Evolutionary conservation across 1,140 invertebrate genomes (phyloP), one percentile per base, ranked within the genome.

Genomic region (Liolophura sinensis): DNA sequence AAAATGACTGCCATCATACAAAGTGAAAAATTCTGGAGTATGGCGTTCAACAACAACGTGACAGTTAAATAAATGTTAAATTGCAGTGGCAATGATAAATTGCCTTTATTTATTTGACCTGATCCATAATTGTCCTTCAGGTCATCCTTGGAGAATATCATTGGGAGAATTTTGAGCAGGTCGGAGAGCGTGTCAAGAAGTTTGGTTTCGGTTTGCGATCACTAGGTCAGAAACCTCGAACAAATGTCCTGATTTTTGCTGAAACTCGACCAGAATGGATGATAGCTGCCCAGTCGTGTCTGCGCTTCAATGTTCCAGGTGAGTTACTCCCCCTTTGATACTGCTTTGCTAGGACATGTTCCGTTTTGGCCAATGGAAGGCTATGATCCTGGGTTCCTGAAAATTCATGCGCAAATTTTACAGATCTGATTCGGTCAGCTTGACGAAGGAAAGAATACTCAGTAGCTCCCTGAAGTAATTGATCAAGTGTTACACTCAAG

Each of bases 181-280:
- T 96, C 40, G 91, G 94, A 73, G 82, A 85, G 1, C 83, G 91
- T 75, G 90, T 94, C 5, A 83, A 88, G 0, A 87, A 90, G 70
- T 93, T 98, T 83, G 92, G 92, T 31, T 73, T 76, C 70, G 84
- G 83, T 14, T 65, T 86, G 27, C 50, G 77, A 11, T 69, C 72
- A 25, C 63, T 86, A 18, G 89, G 87, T 9, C 88, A 91, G 65
- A 84, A 87, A 60, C 88, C 90, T 1, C 87, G 87, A 12, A 85
- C 89, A 59, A 94, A 93, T 73, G 85, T 99, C 66, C 92, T 94
- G 20, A 93, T 99, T 73, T 99, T 98, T 85, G 94, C 96, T 0
- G 97, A 99, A 87, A 99, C 97, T 0, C 87, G 96, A 70, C 92
- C 92, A 25, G 96, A 99, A 87, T 99, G 97, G 96, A 92, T 99